Evolutionary conservation across 2,797 vertebrate genomes (phyloP).

Genomic region (Acanthopagrus latus): DNA sequence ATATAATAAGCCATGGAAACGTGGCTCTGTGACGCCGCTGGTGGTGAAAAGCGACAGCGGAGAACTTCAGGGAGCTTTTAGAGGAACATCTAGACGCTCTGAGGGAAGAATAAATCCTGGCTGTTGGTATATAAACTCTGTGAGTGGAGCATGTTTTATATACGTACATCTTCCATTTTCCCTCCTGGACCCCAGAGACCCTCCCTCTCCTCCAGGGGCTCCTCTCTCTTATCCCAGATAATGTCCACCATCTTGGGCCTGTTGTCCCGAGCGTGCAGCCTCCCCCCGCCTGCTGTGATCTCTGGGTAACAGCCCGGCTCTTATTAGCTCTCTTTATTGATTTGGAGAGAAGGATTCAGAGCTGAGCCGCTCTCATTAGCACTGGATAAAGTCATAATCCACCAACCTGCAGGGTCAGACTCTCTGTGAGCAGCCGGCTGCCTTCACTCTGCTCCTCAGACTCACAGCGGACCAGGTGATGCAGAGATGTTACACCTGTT

Average conservation of each 20-base stretch:
- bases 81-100: too few species aligned
- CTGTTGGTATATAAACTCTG: too few species aligned
- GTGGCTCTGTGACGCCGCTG: too few species aligned
- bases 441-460: conserved; percentile 14
- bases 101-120: too few species aligned
- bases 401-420: conserved; percentile 33
- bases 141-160: too few species aligned
- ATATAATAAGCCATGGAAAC: too few species aligned
- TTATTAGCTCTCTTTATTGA: conserved; percentile 83
- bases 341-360: conserved; percentile 70
- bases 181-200: too few species aligned
- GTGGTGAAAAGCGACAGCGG: too few species aligned
- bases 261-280: conserved; percentile 62
- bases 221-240: conserved; percentile 64
- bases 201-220: conserved; percentile 17
- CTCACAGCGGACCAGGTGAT: conserved; percentile 37
- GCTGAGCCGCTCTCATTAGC: conserved; percentile 82
- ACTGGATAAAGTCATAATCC: conserved; percentile 83
- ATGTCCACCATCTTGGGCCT: conserved; percentile 64
- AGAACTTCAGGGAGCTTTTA: too few species aligned
- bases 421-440: conserved; percentile 12
- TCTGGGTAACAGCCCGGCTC: conserved; percentile 61
- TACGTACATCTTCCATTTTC: too few species aligned
- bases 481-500: conserved; percentile 17
- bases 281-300: conserved; percentile 67